These are phyloP conservation scores for Catostomus latipinnis DNA, from an alignment of 2,797 vertebrate species.

Conservation along the genomic window DNA sequence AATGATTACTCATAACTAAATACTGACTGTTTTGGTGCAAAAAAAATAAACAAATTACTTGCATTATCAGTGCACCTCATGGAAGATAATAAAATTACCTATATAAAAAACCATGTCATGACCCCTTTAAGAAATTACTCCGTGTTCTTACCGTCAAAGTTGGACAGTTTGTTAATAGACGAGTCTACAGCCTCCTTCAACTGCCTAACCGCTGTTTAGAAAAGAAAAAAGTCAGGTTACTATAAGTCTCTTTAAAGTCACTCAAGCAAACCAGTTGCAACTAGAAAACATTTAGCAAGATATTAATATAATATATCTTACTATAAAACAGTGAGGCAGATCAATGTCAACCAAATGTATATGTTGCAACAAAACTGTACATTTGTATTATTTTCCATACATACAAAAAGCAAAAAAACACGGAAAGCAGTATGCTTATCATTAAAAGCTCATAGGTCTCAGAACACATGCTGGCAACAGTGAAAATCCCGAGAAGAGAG, in stretches of 20 bases:
- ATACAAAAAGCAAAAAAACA: constrained; percentile 11
- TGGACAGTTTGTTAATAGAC: constrained; percentile 77
- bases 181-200: constrained; percentile 78
- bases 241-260: neutral
- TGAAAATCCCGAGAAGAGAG: constrained; percentile 11
- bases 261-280: neutral
- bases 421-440: constrained; percentile 34
- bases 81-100: no score
- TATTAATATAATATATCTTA: neutral
- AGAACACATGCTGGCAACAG: constrained; percentile 45
- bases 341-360: no score
- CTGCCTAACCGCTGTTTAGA: constrained; percentile 76
- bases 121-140: no score
- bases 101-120: no score
- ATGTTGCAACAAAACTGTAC: neutral
- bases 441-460: constrained; percentile 28
- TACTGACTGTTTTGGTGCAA: no score
- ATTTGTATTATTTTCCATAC: neutral
- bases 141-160: constrained; percentile 77
- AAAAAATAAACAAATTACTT: no score
- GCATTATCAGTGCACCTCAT: no score
- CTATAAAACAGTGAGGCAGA: neutral
- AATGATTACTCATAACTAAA: no score
- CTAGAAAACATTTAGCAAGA: neutral
- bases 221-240: constrained; percentile 1